Percentiles rank a stretch among this genome's conserved stretches.
These are phyloP conservation scores for Mesembrinibis cayennensis DNA, from an alignment of 2,113 vertebrate species.

Conservation along the genomic window DNA sequence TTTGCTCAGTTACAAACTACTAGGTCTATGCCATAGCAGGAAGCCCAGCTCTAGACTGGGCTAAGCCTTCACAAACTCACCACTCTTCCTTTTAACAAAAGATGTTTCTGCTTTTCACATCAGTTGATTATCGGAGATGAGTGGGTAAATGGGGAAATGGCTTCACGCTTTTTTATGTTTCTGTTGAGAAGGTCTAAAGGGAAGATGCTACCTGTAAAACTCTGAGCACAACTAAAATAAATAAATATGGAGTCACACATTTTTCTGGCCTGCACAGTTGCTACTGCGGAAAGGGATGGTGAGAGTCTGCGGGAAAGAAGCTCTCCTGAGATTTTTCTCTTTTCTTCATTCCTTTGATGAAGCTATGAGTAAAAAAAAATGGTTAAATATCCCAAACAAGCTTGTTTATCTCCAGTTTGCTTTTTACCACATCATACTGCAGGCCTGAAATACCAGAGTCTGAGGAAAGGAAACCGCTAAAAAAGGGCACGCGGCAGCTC, in stretches of 20 bases:
- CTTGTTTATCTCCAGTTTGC: neutral
- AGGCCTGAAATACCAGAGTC: neutral
- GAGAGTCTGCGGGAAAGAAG: neutral
- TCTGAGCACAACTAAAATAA: constrained; percentile 65
- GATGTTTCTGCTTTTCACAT: constrained; percentile 31
- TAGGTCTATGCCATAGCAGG: neutral
- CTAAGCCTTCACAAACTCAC: neutral
- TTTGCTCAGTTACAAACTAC: neutral
- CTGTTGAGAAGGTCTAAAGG: constrained; percentile 65
- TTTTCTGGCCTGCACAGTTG: constrained; percentile 2
- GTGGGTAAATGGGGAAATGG: neutral
- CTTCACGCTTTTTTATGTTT: constrained; percentile 46
- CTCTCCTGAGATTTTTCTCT: neutral
- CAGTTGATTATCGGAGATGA: neutral
- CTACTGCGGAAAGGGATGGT: neutral
- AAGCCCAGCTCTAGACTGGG: neutral
- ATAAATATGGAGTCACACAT: neutral
- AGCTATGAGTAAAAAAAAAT: neutral
- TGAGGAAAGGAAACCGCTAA: neutral
- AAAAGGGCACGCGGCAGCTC: neutral
- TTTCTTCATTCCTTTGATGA: neutral
- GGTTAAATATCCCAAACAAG: neutral
- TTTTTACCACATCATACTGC: neutral
- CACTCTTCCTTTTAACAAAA: neutral
- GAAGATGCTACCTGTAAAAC: constrained; percentile 59